Evolutionary conservation across 2,113 vertebrate genomes (phyloP), one percentile per base, ranked within the genome.

Genomic region (Hemicordylus capensis): DNA sequence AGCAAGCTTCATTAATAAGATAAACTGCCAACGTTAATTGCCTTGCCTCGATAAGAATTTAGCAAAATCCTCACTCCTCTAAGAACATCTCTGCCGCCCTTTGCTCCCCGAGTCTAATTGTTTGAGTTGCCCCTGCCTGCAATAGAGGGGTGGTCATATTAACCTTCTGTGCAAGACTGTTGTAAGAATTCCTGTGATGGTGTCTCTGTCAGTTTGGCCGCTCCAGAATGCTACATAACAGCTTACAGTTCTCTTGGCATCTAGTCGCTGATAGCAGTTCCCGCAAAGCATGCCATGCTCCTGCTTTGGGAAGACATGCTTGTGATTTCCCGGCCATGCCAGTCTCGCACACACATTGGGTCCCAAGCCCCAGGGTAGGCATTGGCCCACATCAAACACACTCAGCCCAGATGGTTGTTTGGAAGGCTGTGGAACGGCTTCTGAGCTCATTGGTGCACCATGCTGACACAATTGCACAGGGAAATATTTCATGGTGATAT

Each of bases 271-370:
- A 37, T 70, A 34, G 80, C 48, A 28, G 42, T 81, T 67, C 51
- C 46, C 34, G 26, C 63, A 14, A 80, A 51, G 26, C 61, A 10
- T 39, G 11, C 8, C 22, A 51, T 9, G 5, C 37, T 22, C 12
- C 58, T 24, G 1, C 63, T 88, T 75, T 56, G 59, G 70, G 66
- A 75, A 85, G 69, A 8, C n/a, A n/a, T 64, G 39, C 11, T 9
- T 87, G 64, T 46, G 31, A 37, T 87, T 83, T 37, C 80, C 59
- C 22, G 51, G 61, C 84, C 86, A n/a, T 34, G 1, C 72, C 87
- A 76, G 70, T 31, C 77, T 34, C 39, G 59, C 28, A 67, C 51
- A 0, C n/a, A 0, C 28, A n/a, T 61, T 48, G 72, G 22, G 58
- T 76, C 1, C 28, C 44, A 81, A 83, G 81, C 44, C 26, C n/a